Conservation (phyloP, 2,113 vertebrate genomes). For the Xyrauchen texanus region DNA sequence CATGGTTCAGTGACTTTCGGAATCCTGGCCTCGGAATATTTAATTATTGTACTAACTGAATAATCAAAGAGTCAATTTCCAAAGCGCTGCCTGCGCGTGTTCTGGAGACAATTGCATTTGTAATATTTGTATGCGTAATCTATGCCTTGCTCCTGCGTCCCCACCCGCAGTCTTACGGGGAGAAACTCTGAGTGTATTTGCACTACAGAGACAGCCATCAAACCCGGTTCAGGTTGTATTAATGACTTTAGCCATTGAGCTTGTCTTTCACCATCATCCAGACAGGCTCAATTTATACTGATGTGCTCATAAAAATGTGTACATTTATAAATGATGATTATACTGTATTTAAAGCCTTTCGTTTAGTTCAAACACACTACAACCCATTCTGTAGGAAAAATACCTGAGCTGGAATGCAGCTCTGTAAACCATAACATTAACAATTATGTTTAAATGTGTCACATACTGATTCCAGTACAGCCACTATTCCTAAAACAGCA, state of each 20-base stretch:
- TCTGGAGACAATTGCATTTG: conserved; percentile 75
- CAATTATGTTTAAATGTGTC: no score
- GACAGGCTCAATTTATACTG: conserved; percentile 39
- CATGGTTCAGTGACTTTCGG: conserved; percentile 73
- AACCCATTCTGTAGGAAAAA: background rate
- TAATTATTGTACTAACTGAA: conserved; percentile 78
- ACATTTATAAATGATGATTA: conserved; percentile 78
- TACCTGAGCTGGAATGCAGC: background rate
- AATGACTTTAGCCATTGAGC: conserved; percentile 1
- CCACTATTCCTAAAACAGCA: no score
- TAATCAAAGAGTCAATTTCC: conserved; percentile 81
- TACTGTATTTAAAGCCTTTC: conserved; percentile 54
- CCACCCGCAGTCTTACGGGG: conserved; percentile 46
- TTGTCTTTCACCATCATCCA: conserved; percentile 6
- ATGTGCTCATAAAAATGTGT: conserved; percentile 41
- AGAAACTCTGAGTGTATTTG: conserved; percentile 24
- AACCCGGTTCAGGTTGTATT: conserved; percentile 18
- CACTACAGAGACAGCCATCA: conserved; percentile 37
- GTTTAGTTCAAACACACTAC: background rate
- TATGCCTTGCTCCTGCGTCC: conserved; percentile 47
- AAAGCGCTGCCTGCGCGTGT: conserved; percentile 61
- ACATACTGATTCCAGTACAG: no score
- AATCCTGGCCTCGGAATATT: conserved; percentile 79
- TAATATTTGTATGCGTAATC: conserved; percentile 74
- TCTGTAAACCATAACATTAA: no score